Evolutionary conservation across 2,797 vertebrate genomes (phyloP).

Genomic region (Naso thynnoides): DNA sequence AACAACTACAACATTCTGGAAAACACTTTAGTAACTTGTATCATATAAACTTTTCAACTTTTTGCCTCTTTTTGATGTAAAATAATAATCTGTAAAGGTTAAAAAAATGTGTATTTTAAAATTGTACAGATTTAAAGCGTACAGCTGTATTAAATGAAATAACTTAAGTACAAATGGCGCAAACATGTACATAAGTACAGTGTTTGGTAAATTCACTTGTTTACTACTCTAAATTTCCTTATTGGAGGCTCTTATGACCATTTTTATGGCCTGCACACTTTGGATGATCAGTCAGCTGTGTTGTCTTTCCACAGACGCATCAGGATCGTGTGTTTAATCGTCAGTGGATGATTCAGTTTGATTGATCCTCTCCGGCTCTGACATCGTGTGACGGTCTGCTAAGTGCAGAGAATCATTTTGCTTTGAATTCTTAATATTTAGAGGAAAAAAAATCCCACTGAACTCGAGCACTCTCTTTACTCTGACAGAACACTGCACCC

Average conservation of each 20-base stretch:
- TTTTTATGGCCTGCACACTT: neutral
- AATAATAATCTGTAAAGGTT: too few species aligned
- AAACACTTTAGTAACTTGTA: neutral
- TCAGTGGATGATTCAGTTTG: constrained; percentile 70
- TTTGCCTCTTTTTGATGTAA: too few species aligned
- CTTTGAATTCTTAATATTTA: constrained; percentile 35
- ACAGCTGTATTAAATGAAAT: neutral
- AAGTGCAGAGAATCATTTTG: constrained; percentile 28
- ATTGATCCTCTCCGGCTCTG: constrained; percentile 50
- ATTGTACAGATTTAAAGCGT: neutral
- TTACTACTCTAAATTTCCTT: neutral
- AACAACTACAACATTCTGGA: too few species aligned
- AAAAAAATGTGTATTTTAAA: too few species aligned
- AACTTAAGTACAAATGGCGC: neutral
- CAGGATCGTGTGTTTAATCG: constrained; percentile 50
- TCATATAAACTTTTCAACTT: too few species aligned
- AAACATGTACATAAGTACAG: neutral
- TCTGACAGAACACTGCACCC: constrained; percentile 75
- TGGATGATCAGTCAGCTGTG: constrained; percentile 16
- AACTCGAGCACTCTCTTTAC: neutral
- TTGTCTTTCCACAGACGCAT: constrained; percentile 11
- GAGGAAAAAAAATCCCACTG: neutral
- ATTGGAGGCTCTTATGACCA: neutral
- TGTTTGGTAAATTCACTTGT: neutral
- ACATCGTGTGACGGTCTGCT: constrained; percentile 64